phyloP scores from a whole-genome alignment of 1,140 invertebrate genomes.

The Kradibia gibbosae region DNA sequence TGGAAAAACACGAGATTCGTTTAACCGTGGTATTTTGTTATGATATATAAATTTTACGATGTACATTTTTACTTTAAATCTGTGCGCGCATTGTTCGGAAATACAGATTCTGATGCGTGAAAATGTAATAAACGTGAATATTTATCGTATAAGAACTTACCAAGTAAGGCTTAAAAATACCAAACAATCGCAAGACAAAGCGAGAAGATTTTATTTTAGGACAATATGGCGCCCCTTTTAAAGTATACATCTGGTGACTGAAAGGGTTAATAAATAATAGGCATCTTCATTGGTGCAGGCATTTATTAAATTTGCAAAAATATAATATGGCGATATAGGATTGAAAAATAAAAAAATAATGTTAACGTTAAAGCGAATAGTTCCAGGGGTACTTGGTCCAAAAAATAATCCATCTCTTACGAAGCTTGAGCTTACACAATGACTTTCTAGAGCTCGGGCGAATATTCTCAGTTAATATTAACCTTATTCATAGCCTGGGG shows the following conservation, averaged over 20 bases:
- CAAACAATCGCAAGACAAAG: not conserved
- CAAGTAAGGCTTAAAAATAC: not conserved
- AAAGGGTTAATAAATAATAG: constrained; percentile 37
- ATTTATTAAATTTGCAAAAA: constrained; percentile 27
- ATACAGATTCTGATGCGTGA: no score
- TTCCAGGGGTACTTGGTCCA: not conserved
- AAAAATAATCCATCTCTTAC: not conserved
- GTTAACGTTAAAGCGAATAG: not conserved
- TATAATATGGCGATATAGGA: not conserved
- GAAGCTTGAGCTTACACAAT: not conserved
- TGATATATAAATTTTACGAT: not conserved
- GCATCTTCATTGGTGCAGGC: not conserved
- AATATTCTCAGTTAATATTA: not conserved
- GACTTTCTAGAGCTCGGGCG: no score
- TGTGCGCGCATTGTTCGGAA: not conserved
- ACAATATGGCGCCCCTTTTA: not conserved
- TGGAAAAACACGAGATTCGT: not conserved
- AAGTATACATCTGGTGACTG: constrained; percentile 23
- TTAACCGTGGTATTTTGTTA: not conserved
- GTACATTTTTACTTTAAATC: not conserved
- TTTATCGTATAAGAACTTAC: no score
- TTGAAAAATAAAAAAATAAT: constrained; percentile 11
- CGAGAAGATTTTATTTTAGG: not conserved
- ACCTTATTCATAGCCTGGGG: constrained; percentile 4
- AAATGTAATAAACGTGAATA: not conserved